These are phyloP conservation scores for Acyrthosiphon pisum DNA, from an alignment of 1,140 invertebrate genomes.

Conservation along the genomic window DNA sequence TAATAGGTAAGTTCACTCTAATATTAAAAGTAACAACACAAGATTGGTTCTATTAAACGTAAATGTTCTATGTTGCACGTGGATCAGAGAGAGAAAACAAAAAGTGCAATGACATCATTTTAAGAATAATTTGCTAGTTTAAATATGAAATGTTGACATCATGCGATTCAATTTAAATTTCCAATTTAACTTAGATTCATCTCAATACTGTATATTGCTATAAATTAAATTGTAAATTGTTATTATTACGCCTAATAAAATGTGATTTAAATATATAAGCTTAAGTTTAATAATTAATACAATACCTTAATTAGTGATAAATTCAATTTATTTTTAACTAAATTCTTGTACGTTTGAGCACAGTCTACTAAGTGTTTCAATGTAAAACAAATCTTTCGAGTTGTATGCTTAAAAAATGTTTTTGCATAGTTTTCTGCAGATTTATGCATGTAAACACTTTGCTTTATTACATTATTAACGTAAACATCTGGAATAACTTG, in stretches of 20 bases:
- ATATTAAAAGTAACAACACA: too few relatives aligned
- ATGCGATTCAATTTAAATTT: not conserved
- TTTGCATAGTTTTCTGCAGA: conserved; percentile 74
- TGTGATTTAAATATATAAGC: not conserved
- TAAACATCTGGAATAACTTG: conserved; percentile 67
- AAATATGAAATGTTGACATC: not conserved
- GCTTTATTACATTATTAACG: conserved; percentile 75
- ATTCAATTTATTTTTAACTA: conserved; percentile 75
- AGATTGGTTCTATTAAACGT: too few relatives aligned
- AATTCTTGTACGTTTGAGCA: conserved; percentile 76
- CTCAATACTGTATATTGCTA: not conserved
- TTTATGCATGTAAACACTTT: conserved; percentile 83
- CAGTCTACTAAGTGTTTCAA: conserved; percentile 91
- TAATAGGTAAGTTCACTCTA: too few relatives aligned
- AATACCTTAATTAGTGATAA: conserved; percentile 71
- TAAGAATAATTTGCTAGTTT: not conserved
- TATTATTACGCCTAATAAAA: too few relatives aligned
- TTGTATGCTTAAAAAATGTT: conserved; percentile 74
- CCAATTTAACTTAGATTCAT: not conserved
- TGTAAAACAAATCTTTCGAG: conserved; percentile 84
- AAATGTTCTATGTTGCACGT: too few relatives aligned
- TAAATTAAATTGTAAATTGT: not conserved
- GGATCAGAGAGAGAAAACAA: too few relatives aligned
- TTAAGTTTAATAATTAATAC: not conserved
- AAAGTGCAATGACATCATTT: too few relatives aligned